Conservation (phyloP, 2,888 invertebrate genomes). For the Tenthredo mesomela region DNA sequence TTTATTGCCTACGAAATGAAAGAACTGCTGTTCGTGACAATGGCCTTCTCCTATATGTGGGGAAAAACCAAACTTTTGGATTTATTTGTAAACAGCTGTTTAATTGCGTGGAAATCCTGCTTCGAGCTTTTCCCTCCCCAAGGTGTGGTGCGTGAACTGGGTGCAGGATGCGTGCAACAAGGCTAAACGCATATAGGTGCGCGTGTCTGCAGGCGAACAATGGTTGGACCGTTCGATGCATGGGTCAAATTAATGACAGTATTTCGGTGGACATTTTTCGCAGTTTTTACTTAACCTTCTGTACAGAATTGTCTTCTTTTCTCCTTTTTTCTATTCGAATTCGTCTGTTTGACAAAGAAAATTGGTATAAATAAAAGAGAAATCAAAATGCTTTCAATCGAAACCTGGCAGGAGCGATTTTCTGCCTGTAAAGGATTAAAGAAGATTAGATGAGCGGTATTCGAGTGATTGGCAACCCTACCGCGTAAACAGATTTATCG, state of each 20-base stretch:
- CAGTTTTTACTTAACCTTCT: background rate
- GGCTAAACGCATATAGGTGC: slow-evolving; percentile 34
- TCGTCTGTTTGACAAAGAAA: background rate
- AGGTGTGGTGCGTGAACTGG: slow-evolving; percentile 49
- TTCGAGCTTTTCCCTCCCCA: slow-evolving; percentile 27
- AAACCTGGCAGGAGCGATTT: background rate
- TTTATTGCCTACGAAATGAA: background rate
- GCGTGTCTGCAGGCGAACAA: slow-evolving; percentile 16
- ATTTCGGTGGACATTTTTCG: background rate
- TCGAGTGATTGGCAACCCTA: slow-evolving; percentile 43
- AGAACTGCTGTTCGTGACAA: slow-evolving; percentile 40
- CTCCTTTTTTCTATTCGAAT: background rate
- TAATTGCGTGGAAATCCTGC: slow-evolving; percentile 54
- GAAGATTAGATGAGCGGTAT: slow-evolving; percentile 37
- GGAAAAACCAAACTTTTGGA: slow-evolving; percentile 49
- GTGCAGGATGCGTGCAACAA: slow-evolving; percentile 43
- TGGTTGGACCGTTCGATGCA: slow-evolving; percentile 10
- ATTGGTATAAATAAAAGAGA: background rate
- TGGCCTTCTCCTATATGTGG: slow-evolving; percentile 9
- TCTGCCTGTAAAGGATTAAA: slow-evolving; percentile 40
- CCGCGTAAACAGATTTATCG: slow-evolving; percentile 49
- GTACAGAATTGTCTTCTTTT: slow-evolving; percentile 19
- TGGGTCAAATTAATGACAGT: slow-evolving; percentile 7
- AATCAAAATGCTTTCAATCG: background rate
- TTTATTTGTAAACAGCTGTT: slow-evolving; percentile 55